Base-by-base conservation (phyloP, 2,888 invertebrate genomes). In the Torymus auratus region DNA sequence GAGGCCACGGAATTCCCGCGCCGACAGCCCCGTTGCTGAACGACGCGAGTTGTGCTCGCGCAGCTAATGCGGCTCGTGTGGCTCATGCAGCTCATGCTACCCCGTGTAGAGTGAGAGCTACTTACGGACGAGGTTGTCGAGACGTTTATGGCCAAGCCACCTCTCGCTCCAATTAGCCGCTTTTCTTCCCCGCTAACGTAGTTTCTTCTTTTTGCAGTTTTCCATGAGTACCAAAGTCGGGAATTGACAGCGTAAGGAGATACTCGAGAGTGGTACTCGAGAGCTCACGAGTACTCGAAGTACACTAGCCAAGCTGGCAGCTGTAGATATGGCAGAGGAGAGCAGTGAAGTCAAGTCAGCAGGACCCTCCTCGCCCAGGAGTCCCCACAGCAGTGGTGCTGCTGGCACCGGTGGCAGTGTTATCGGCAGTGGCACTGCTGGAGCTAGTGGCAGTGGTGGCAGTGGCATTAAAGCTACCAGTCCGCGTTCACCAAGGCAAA, bases 401-500 rank as follows among this genome's bases (percentile, higher is more conserved):
- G 62, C 14, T 11, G 67, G n/a, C 68, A 73, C 76, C 56, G 80
- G 82, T 17, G 65, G 56, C 68, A 75, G 81, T 10, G 79, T 28
- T 2, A 28, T 2, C 3, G 28, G 5, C 41, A 41, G 41, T 7
- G 41, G 41, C 41, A 41, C 7, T 41, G 53, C 17, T 20, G 53
- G 23, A n/a, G 23, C 53, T n/a, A 80, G 81, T 72, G 67, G n/a
- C 68, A 73, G 76, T 55, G 77, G 81, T 17, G 65, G 56, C 68
- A 75, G 81, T 10, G 79, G 82, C 20, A 87, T 85, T 23, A 88
- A 89, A 77, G 91, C 92, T 85, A 91, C 91, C 91, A 92, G 93
- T 91, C 92, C 93, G 84, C 92, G 92, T 86, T 91, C 93, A 85
- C 89, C 89, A 64, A 91, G 91, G 83, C 90, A 89, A 79, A 88